Evolutionary conservation across 2,113 vertebrate genomes (phyloP).

Genomic region (Alaudala cheleensis): DNA sequence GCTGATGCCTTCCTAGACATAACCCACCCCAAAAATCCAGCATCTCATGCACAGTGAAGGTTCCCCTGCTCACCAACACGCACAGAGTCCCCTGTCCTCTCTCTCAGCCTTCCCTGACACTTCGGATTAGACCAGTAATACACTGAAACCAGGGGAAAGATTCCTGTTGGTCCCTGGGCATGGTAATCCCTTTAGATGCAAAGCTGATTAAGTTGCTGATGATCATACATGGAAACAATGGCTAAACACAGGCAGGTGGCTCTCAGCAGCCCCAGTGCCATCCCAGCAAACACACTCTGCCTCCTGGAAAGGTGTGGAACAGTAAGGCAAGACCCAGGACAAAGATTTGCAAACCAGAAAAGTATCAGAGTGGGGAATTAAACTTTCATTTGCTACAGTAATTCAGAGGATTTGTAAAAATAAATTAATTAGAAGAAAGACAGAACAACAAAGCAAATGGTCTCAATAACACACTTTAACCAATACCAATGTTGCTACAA

Average conservation of each 20-base stretch:
- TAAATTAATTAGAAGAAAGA: slow-evolving; percentile 26
- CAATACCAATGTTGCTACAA: background rate
- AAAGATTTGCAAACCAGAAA: slow-evolving; percentile 15
- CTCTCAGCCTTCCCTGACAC: background rate
- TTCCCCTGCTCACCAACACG: background rate
- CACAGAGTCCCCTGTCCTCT: background rate
- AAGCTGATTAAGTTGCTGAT: slow-evolving; percentile 30
- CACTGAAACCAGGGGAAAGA: background rate
- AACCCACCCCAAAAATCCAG: background rate
- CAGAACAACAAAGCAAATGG: background rate
- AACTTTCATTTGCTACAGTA: slow-evolving; percentile 7
- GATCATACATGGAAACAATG: background rate
- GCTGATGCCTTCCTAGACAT: background rate
- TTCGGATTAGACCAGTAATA: background rate
- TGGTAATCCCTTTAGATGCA: background rate
- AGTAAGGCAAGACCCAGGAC: background rate
- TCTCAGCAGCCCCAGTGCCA: background rate
- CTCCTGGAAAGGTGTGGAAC: background rate
- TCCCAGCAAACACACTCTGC: background rate
- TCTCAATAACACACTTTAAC: background rate
- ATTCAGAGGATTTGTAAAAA: slow-evolving; percentile 26
- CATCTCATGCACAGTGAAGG: rapidly evolving
- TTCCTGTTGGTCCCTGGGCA: background rate
- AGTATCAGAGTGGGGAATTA: slow-evolving; percentile 11
- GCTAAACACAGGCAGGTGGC: background rate